Conservation (phyloP, 2,113 vertebrate genomes). For the Pampusana beccarii region DNA sequence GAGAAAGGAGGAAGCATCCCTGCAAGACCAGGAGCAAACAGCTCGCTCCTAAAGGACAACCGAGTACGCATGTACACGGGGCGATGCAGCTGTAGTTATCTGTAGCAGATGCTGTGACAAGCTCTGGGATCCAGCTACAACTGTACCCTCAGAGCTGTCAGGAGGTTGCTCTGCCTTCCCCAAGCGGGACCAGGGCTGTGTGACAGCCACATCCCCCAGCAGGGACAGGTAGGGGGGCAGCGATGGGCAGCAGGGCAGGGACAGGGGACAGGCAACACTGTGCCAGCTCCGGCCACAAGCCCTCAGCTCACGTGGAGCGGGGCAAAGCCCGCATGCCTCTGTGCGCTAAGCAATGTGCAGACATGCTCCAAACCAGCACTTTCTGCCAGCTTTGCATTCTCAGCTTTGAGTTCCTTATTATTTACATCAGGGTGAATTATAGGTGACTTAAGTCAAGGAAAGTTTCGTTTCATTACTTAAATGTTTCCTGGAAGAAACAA, state of each 20-base stretch:
- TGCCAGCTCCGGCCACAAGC: neutral
- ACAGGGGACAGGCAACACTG: neutral
- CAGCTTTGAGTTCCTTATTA: neutral
- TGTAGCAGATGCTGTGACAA: neutral
- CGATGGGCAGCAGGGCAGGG: too few species aligned
- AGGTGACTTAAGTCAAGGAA: neutral
- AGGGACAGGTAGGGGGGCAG: neutral
- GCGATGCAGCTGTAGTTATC: neutral
- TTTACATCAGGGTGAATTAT: neutral
- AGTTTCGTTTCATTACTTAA: neutral
- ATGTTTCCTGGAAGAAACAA: neutral
- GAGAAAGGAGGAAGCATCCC: neutral
- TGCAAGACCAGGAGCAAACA: neutral
- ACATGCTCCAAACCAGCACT: rapidly evolving
- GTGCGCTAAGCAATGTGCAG: rapidly evolving
- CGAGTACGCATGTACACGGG: rapidly evolving
- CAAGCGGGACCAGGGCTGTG: neutral
- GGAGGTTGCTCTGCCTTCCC: neutral
- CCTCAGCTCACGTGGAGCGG: rapidly evolving
- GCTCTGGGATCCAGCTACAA: neutral
- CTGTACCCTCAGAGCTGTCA: neutral
- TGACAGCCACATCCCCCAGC: neutral
- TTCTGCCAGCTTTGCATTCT: neutral
- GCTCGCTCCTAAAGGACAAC: neutral
- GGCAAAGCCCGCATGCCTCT: neutral